These are phyloP conservation scores for Sarcophaga bullata DNA, from an alignment of 1,140 invertebrate genomes.

Conservation along the genomic window DNA sequence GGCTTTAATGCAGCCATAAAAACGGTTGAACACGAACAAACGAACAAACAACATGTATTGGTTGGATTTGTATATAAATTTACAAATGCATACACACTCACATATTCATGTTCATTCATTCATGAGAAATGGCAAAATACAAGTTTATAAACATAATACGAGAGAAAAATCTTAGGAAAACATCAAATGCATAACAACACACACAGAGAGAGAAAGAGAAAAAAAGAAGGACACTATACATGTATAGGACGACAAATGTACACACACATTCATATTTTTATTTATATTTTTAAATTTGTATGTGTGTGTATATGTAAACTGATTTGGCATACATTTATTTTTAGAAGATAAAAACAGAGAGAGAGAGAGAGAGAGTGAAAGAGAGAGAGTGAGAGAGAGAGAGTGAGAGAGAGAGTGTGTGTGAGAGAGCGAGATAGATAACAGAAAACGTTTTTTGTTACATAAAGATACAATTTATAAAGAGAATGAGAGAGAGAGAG, in stretches of 20 bases:
- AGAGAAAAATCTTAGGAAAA: neutral
- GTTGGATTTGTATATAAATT: neutral
- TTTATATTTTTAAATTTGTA: neutral
- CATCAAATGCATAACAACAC: neutral
- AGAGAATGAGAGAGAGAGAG: neutral
- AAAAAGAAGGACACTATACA: too few species aligned
- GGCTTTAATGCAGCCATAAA: neutral
- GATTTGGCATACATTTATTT: slow-evolving; percentile 5
- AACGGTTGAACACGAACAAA: neutral
- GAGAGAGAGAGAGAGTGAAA: neutral
- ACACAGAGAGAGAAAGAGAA: too few species aligned
- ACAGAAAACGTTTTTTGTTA: neutral
- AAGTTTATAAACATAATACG: neutral
- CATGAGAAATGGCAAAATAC: neutral
- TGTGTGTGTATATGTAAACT: neutral
- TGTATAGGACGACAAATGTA: too few species aligned
- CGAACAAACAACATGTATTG: neutral
- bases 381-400: neutral
- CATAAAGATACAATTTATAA: neutral
- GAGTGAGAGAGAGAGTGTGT: neutral
- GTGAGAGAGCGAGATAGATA: too few species aligned
- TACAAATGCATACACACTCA: neutral
- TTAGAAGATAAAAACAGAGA: neutral
- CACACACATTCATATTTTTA: neutral
- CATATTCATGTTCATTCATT: neutral